Evolutionary conservation across 2,113 vertebrate genomes (phyloP).

Genomic region (Polypterus bichir): DNA sequence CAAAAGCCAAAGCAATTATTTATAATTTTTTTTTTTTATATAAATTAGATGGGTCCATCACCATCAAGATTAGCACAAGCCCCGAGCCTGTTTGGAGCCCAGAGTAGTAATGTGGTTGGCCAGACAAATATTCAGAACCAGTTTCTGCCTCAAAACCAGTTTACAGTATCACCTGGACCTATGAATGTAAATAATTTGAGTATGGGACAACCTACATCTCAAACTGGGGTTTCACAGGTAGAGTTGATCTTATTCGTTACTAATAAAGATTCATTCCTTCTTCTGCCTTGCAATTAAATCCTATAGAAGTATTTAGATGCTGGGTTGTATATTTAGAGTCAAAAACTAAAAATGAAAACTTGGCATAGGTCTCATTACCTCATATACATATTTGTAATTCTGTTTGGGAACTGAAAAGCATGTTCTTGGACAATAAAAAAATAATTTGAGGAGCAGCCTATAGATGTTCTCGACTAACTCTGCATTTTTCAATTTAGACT

Average conservation of each 20-base stretch:
- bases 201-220: conserved; percentile 61
- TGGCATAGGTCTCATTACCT: neutral
- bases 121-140: conserved; percentile 71
- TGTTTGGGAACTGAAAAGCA: neutral
- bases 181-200: conserved; percentile 74
- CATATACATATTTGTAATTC: neutral
- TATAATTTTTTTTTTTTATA: neutral
- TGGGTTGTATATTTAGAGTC: neutral
- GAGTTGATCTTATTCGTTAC: conserved; percentile 4
- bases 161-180: conserved; percentile 55
- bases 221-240: conserved; percentile 72
- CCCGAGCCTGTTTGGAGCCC: conserved; percentile 72
- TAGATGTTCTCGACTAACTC: too few species aligned
- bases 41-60: conserved; percentile 80
- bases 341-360: too few species aligned
- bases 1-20: neutral
- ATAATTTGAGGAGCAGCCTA: too few species aligned
- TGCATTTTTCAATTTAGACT: too few species aligned
- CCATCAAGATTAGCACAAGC: conserved; percentile 83
- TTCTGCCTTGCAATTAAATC: too few species aligned
- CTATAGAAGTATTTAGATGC: neutral
- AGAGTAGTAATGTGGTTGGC: conserved; percentile 70
- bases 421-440: too few species aligned
- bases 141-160: conserved; percentile 76
- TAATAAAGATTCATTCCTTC: too few species aligned